Evolutionary conservation across 92 coral and sea anemone genomes (phyloP).

Genomic region (Epizoanthus rinbou): DNA sequence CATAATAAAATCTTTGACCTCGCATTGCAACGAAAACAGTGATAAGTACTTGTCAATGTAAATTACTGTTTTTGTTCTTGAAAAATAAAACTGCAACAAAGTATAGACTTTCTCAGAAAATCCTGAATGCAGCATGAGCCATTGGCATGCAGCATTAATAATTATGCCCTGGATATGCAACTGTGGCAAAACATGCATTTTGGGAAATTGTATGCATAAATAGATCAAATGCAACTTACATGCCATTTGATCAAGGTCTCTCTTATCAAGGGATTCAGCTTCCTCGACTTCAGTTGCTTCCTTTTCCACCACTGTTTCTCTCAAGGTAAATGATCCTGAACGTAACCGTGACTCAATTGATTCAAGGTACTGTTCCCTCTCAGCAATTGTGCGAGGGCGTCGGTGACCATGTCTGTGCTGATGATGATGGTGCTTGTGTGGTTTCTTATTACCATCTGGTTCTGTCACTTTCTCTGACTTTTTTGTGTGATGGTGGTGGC

Average conservation of each 20-base stretch:
- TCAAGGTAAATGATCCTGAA: slow-evolving; percentile 28
- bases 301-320: slow-evolving; percentile 29
- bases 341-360: slow-evolving; percentile 38
- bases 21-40: no score
- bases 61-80: no score
- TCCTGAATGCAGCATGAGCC: no score
- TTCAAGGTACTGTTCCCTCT: slow-evolving; percentile 36
- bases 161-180: no score
- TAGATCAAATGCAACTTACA: slow-evolving; percentile 16
- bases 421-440: not conserved
- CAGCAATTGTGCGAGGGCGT: slow-evolving; percentile 41
- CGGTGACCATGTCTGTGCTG: slow-evolving; percentile 22
- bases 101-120: no score
- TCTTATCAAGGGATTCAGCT: slow-evolving; percentile 26
- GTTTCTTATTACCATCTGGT: slow-evolving; percentile 3
- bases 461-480: not conserved
- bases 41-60: no score
- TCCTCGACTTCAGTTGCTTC: slow-evolving; percentile 19
- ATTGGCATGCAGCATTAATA: no score
- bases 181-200: no score
- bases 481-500: slow-evolving; percentile 21
- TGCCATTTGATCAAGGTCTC: slow-evolving; percentile 28
- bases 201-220: no score
- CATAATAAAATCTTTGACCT: no score
- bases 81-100: no score